A percentile compares a stretch with the other conserved stretches of the same genome.
Evolutionary conservation across 2,888 invertebrate species (phyloP).

Genomic region (Chrysotoxum bicinctum): DNA sequence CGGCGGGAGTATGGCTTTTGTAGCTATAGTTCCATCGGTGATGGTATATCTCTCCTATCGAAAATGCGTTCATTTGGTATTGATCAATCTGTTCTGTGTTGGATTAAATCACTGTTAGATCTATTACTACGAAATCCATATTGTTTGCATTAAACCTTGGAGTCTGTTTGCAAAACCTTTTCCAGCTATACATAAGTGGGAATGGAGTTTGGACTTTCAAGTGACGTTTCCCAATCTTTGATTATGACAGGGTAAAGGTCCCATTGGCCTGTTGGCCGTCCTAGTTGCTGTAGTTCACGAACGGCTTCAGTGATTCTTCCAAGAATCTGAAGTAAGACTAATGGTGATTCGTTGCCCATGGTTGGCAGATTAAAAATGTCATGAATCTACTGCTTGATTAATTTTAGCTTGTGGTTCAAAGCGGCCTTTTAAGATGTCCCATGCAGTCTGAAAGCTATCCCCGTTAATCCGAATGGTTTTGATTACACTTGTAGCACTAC

Average conservation of each 20-base stretch:
- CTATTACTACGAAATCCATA: too few relatives aligned
- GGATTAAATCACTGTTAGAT: too few relatives aligned
- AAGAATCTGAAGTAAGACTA: too few relatives aligned
- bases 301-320: slow-evolving; percentile 38
- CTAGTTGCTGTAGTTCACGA: slow-evolving; percentile 42
- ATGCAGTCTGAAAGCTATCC: slow-evolving; percentile 47
- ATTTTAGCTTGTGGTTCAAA: slow-evolving; percentile 57
- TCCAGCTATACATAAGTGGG: too few relatives aligned
- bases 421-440: slow-evolving; percentile 48
- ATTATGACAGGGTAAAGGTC: slow-evolving; percentile 45
- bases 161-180: too few relatives aligned
- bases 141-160: too few relatives aligned
- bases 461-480: slow-evolving; percentile 39
- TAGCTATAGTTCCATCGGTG: too few relatives aligned
- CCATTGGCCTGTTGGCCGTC: slow-evolving; percentile 36
- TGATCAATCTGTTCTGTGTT: too few relatives aligned
- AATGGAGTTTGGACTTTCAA: slow-evolving; percentile 21
- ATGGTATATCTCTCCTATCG: too few relatives aligned
- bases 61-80: too few relatives aligned
- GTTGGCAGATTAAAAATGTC: slow-evolving; percentile 15
- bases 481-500: slow-evolving; percentile 39
- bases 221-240: slow-evolving; percentile 58
- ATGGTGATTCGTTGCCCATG: too few relatives aligned
- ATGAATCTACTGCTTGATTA: slow-evolving; percentile 34
- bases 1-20: too few relatives aligned